A percentile compares a stretch with the other conserved stretches of the same genome.
These are phyloP conservation scores for Cepphus grylle DNA, from an alignment of 2,113 vertebrate genomes.

Conservation along the genomic window DNA sequence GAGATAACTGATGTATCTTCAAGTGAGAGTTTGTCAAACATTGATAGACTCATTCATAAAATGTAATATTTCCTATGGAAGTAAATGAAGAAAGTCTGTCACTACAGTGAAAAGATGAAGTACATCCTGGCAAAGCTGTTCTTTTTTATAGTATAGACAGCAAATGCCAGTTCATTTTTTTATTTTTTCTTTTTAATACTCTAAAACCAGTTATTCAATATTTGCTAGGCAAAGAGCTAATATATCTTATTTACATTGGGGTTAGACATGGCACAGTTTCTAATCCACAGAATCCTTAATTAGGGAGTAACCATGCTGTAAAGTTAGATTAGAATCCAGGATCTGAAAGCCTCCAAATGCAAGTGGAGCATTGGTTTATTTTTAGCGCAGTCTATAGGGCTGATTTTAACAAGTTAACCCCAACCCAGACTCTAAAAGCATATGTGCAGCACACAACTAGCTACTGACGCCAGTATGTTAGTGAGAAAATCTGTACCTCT, in stretches of 20 bases:
- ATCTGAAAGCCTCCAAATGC: neutral
- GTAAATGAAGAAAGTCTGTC: neutral
- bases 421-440: neutral
- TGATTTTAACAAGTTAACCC: neutral
- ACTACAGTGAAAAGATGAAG: neutral
- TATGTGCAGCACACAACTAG: neutral
- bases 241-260: neutral
- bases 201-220: neutral
- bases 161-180: neutral
- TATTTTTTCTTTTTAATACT: neutral
- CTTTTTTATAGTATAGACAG: neutral
- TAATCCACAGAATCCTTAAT: neutral
- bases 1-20: neutral
- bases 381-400: neutral
- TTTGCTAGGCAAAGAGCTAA: neutral
- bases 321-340: neutral
- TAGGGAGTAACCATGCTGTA: neutral
- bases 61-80: neutral
- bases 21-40: neutral
- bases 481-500: neutral
- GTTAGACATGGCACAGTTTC: neutral
- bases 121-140: neutral
- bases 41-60: neutral
- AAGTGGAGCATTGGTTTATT: neutral
- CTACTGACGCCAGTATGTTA: neutral